phyloP scores from a whole-genome alignment of 2,888 invertebrate genomes.

The Oxytorus armatus region DNA sequence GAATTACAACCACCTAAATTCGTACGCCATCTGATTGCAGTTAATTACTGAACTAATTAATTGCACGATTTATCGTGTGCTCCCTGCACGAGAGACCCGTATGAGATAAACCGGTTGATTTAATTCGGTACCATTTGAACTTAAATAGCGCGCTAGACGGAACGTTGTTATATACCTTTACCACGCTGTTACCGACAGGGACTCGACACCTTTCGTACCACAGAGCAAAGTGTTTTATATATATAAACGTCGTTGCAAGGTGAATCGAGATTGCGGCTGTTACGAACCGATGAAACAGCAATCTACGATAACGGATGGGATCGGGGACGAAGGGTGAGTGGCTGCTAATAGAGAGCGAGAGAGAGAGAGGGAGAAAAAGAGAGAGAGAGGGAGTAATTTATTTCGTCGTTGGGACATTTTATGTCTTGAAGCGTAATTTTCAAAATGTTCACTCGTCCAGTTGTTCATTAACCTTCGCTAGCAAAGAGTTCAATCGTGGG shows the following conservation, averaged over 20 bases:
- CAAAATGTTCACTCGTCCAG: background rate
- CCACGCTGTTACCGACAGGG: slow-evolving; percentile 50
- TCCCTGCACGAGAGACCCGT: slow-evolving; percentile 48
- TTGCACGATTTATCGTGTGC: slow-evolving; percentile 80
- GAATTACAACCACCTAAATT: slow-evolving; percentile 79
- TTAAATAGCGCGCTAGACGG: slow-evolving; percentile 54
- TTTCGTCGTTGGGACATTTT: slow-evolving; percentile 44
- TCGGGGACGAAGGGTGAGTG: slow-evolving; percentile 35
- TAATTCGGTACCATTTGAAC: slow-evolving; percentile 73
- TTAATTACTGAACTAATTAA: slow-evolving; percentile 82
- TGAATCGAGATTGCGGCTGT: slow-evolving; percentile 64
- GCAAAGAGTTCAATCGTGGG: too few relatives aligned
- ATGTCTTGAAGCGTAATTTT: slow-evolving; percentile 30
- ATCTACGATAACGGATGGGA: slow-evolving; percentile 66
- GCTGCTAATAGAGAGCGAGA: slow-evolving; percentile 25
- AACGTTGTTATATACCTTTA: slow-evolving; percentile 35
- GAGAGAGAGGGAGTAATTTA: slow-evolving; percentile 55
- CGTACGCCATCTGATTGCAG: slow-evolving; percentile 80
- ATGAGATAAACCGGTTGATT: slow-evolving; percentile 80
- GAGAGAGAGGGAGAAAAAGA: slow-evolving; percentile 49
- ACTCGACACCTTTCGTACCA: slow-evolving; percentile 61
- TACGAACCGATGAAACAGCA: slow-evolving; percentile 69
- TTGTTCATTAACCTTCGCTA: too few relatives aligned
- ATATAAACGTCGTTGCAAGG: slow-evolving; percentile 41
- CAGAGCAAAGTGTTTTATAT: slow-evolving; percentile 15